Base-by-base conservation (phyloP, 2,888 invertebrate genomes). In the Xanthostigma xanthostigma region DNA sequence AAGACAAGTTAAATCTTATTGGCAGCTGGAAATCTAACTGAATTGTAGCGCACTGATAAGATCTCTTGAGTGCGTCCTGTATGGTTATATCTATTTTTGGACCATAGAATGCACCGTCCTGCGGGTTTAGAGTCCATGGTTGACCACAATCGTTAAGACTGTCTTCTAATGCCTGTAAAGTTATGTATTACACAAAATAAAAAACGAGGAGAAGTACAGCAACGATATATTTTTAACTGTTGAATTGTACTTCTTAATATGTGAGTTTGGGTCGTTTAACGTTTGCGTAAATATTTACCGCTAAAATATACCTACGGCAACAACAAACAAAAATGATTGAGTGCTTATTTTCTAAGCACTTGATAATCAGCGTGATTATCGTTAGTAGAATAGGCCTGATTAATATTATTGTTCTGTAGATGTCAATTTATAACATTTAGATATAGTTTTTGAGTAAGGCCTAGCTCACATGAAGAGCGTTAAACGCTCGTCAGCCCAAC, bases 1-100 rank as follows among this genome's bases (percentile, higher is more conserved):
- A 93, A 41, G 70, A 74, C 37, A 95, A 72, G 67, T 92, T 86
- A 66, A 95, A 95, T 57, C 91, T 69, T 62, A 90, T 84, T 0
- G 98, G 98, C 55, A 97, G 72, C 63, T 98, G 96, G 73, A 98
- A 98, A 72, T 98, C 98, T 41, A 99, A 72, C 65, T 99, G 98
- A 59, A 98, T 92, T 42, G 98, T 98, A 50, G 95, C 98, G 65
- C 96, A 96, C 64, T 98, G 98, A 69, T 90, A 87, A 0, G 84
- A 75, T 45, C 98, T 75, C 55, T 80, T 79, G 51, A 98, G 68
- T 0, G 97, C 97, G 68, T 98, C 98, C 65, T 75, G 81, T 54
- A 99, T 91, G 0, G 91, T 94, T 64, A 98, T 96, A 69, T 97
- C 97, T 57, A 97, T 96, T 74, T 98, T 98, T 1, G 98, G 98